Evolutionary conservation across 1,140 invertebrate species (phyloP).

Genomic region (Eriosoma lanigerum): DNA sequence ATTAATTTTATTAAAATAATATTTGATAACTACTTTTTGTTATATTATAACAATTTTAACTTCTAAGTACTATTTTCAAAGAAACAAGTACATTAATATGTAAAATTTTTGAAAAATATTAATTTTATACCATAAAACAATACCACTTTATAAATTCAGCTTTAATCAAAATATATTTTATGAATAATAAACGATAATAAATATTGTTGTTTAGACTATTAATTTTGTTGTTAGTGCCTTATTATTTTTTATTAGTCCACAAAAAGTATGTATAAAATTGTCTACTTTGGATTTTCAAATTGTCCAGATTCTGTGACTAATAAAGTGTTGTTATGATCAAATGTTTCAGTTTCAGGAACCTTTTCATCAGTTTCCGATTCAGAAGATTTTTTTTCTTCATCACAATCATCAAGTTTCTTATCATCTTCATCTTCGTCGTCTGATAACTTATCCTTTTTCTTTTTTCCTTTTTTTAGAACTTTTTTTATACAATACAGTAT

Average conservation of each 20-base stretch:
- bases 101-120: too few species aligned
- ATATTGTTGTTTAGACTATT: too few species aligned
- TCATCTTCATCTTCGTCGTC: constrained; percentile 68
- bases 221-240: too few species aligned
- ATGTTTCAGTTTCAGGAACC: constrained; percentile 29
- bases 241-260: too few species aligned
- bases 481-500: constrained; percentile 63
- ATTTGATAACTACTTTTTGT: too few species aligned
- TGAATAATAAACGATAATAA: too few species aligned
- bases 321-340: constrained; percentile 11
- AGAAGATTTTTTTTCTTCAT: constrained; percentile 54
- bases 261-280: neutral
- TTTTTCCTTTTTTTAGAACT: constrained; percentile 68
- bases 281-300: constrained; percentile 44
- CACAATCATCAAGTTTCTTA: constrained; percentile 56
- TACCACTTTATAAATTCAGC: too few species aligned
- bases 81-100: too few species aligned
- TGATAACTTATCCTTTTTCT: constrained; percentile 71
- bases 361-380: constrained; percentile 54
- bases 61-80: too few species aligned
- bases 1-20: neutral
- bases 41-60: too few species aligned
- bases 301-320: constrained; percentile 3
- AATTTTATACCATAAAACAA: too few species aligned
- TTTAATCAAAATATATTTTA: too few species aligned